phyloP scores from a whole-genome alignment of 2,797 vertebrate species.

The Martes flavigula region DNA sequence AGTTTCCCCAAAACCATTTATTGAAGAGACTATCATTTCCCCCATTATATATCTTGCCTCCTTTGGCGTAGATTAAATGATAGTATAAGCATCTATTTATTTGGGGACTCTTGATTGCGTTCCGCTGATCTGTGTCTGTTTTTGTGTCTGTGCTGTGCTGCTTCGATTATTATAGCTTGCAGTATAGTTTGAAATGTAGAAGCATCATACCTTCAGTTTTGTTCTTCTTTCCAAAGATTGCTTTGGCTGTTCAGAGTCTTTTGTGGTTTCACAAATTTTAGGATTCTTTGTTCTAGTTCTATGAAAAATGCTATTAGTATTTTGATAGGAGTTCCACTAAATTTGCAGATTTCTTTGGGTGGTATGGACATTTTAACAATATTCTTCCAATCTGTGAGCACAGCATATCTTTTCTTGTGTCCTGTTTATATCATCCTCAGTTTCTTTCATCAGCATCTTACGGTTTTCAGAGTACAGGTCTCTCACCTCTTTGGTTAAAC shows the following conservation, averaged over 20 bases:
- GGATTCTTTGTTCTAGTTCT: background rate
- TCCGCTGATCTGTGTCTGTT: background rate
- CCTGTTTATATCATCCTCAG: background rate
- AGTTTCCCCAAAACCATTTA: background rate
- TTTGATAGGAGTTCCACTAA: background rate
- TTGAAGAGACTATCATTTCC: background rate
- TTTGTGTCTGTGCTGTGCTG: background rate
- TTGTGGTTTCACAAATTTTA: background rate
- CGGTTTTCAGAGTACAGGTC: background rate
- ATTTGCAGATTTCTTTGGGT: background rate
- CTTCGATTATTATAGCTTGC: background rate
- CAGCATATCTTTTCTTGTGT: background rate
- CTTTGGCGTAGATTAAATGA: background rate
- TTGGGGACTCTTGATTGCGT: background rate
- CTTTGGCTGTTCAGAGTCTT: background rate
- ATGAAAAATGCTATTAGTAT: background rate
- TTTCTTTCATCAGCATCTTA: background rate
- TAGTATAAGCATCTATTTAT: background rate
- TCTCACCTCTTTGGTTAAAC: background rate
- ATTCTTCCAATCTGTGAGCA: background rate
- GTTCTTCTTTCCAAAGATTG: background rate
- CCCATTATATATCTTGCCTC: background rate
- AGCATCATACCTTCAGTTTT: background rate
- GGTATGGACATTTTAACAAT: background rate
- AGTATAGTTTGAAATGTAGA: background rate